Conservation (phyloP, 1,140 invertebrate species). For the Stegodyphus mimosarum region DNA sequence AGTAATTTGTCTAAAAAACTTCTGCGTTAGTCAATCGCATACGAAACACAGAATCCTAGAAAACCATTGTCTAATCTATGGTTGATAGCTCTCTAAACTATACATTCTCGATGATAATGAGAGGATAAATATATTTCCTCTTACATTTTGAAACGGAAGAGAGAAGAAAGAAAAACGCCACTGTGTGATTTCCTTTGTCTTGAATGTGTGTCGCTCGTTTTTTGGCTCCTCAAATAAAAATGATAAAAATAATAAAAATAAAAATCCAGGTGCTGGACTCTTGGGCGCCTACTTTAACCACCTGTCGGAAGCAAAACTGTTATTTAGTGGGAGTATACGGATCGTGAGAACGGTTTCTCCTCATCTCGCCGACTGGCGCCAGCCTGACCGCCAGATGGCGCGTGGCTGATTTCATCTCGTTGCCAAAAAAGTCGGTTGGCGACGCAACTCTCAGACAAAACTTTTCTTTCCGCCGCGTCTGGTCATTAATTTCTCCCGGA, state of each 20-base stretch:
- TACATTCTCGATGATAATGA: too few species aligned
- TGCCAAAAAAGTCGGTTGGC: slow-evolving; percentile 55
- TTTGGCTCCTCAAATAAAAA: neutral
- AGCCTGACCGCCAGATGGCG: slow-evolving; percentile 56
- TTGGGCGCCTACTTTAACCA: slow-evolving; percentile 54
- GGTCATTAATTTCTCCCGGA: slow-evolving; percentile 44
- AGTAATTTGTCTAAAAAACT: too few species aligned
- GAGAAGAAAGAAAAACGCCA: neutral
- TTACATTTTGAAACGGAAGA: neutral
- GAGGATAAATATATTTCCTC: too few species aligned
- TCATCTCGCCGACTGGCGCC: slow-evolving; percentile 38
- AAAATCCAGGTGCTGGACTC: slow-evolving; percentile 55
- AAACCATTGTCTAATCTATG: too few species aligned
- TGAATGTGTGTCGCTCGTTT: neutral
- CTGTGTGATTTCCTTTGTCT: slow-evolving; percentile 2
- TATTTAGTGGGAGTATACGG: slow-evolving; percentile 53
- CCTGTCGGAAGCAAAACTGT: slow-evolving; percentile 57
- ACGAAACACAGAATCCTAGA: too few species aligned
- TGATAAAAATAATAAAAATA: slow-evolving; percentile 27
- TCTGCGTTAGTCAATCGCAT: too few species aligned
- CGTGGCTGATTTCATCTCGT: slow-evolving; percentile 53
- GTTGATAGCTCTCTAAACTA: too few species aligned
- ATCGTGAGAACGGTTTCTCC: slow-evolving; percentile 34
- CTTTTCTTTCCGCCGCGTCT: slow-evolving; percentile 32
- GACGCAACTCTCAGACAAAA: slow-evolving; percentile 57